Evolutionary conservation across 92 coral and sea anemone genomes (phyloP).

Genomic region (Parazoanthus atlanticus): DNA sequence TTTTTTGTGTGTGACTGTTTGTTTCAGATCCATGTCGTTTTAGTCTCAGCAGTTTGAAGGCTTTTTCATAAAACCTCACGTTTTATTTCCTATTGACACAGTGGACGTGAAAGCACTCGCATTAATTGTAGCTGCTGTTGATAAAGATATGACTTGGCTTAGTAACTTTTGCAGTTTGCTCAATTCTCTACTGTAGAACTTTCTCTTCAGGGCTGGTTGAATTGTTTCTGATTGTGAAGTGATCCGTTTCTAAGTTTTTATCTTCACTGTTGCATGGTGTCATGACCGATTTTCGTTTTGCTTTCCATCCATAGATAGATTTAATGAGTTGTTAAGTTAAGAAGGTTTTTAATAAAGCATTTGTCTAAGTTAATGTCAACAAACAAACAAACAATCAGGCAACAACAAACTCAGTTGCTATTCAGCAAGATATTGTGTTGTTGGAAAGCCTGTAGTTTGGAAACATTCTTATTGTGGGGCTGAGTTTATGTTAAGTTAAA

Average conservation of each 20-base stretch:
- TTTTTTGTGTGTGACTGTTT: not conserved
- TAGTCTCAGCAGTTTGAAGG: not conserved
- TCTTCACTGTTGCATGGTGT: conserved; percentile 1
- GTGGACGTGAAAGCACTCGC: not conserved
- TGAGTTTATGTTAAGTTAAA: not conserved
- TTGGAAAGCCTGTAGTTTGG: not conserved
- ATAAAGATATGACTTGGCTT: not conserved
- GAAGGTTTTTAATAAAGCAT: not conserved
- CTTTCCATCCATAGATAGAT: not conserved
- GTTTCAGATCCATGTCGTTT: not conserved
- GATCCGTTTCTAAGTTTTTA: conserved; percentile 13
- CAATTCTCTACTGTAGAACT: not conserved
- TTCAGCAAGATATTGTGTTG: not conserved
- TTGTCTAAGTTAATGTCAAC: not conserved
- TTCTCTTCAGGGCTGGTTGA: not conserved
- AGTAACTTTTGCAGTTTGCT: not conserved
- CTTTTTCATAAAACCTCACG: not conserved
- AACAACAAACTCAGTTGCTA: not conserved
- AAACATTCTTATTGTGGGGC: not conserved
- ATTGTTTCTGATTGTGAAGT: conserved; percentile 9
- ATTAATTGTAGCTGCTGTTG: not conserved
- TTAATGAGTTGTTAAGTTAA: not conserved
- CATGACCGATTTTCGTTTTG: not conserved
- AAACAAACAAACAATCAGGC: not conserved
- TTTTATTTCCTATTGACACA: not conserved